These are phyloP conservation scores for Selenia dentaria DNA, from an alignment of 2,888 invertebrate genomes.

Conservation along the genomic window DNA sequence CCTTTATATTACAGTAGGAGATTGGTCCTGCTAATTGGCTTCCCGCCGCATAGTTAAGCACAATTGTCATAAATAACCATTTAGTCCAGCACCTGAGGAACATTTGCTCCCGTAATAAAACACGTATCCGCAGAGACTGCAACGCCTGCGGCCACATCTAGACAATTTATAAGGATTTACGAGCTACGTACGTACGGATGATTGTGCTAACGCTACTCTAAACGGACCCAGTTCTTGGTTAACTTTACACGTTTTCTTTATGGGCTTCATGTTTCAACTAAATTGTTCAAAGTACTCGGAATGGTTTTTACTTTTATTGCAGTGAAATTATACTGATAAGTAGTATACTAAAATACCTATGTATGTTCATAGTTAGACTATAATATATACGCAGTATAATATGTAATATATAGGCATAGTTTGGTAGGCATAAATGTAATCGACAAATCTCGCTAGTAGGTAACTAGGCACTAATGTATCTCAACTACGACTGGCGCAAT, in stretches of 20 bases:
- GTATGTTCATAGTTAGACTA: no score
- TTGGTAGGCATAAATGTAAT: no score
- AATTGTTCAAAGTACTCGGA: conserved; percentile 21
- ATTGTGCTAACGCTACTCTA: conserved; percentile 45
- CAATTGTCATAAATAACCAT: conserved; percentile 55
- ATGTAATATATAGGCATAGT: no score
- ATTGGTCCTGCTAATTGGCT: conserved; percentile 7
- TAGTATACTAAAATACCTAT: no score
- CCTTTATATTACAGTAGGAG: neutral
- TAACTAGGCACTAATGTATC: no score
- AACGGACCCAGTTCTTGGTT: conserved; percentile 35
- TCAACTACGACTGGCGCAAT: no score
- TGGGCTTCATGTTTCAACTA: conserved; percentile 22
- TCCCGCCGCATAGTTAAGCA: conserved; percentile 23
- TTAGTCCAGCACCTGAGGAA: conserved; percentile 44
- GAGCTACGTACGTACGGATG: conserved; percentile 45
- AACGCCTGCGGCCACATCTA: conserved; percentile 60
- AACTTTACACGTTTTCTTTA: conserved; percentile 30
- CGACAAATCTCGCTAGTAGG: no score
- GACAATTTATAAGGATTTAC: conserved; percentile 65
- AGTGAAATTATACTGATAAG: no score
- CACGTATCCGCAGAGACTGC: conserved; percentile 59
- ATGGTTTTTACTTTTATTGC: neutral
- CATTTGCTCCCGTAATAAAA: conserved; percentile 61
- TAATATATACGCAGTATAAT: no score